Percentiles rank a stretch among this genome's conserved stretches.
phyloP scores from a whole-genome alignment of 1,140 invertebrate species.

The Sitodiplosis mosellana region DNA sequence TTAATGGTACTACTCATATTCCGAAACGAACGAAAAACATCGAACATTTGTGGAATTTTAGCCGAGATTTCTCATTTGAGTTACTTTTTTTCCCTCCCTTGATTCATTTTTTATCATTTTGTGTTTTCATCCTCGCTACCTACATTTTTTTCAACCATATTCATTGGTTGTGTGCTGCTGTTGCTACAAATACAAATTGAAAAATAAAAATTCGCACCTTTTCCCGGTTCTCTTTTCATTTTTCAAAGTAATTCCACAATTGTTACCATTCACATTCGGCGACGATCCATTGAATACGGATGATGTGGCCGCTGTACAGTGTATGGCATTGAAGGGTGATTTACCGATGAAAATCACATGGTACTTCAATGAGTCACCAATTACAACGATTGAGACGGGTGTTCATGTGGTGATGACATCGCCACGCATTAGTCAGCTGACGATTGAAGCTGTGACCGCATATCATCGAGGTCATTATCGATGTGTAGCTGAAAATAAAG shows the following conservation, averaged over 20 bases:
- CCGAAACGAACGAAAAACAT: too few species aligned
- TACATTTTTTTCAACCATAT: too few species aligned
- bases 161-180: background rate
- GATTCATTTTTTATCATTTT: too few species aligned
- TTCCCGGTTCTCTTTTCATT: background rate
- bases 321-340: conserved; percentile 42
- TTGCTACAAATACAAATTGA: too few species aligned
- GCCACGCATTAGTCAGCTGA: conserved; percentile 34
- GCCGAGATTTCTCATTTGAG: too few species aligned
- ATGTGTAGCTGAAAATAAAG: conserved; percentile 34
- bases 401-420: conserved; percentile 17
- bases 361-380: conserved; percentile 33
- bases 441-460: conserved; percentile 34
- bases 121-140: too few species aligned
- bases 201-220: background rate
- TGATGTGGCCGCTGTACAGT: conserved; percentile 31
- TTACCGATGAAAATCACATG: conserved; percentile 41
- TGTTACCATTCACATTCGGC: conserved; percentile 29
- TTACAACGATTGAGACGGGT: conserved; percentile 12
- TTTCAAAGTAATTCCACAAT: conserved; percentile 28
- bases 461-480: conserved; percentile 36
- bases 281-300: conserved; percentile 30
- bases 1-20: conserved; percentile 34
- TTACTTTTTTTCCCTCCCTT: too few species aligned
- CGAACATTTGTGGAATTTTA: too few species aligned